Evolutionary conservation across 2,888 invertebrate genomes (phyloP).

Genomic region (Sinelater perroti): DNA sequence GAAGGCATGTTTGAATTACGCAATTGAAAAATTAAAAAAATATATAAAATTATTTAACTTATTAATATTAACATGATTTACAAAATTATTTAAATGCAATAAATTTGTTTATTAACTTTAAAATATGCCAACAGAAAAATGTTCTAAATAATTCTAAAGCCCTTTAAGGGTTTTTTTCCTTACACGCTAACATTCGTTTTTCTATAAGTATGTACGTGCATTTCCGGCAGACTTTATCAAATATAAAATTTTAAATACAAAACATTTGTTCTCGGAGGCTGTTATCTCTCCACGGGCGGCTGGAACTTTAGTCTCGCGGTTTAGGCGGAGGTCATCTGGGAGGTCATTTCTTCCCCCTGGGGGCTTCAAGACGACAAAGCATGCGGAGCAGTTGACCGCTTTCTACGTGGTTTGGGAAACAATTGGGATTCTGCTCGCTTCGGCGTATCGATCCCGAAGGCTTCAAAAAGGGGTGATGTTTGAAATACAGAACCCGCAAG

Average conservation of each 20-base stretch:
- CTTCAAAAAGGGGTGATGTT: slow-evolving; percentile 36
- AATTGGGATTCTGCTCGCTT: slow-evolving; percentile 44
- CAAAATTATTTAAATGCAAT: too few relatives aligned
- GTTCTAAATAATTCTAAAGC: too few relatives aligned
- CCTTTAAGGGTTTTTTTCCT: too few relatives aligned
- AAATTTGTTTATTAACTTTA: too few relatives aligned
- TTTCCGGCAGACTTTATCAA: background rate
- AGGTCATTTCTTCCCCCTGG: slow-evolving; percentile 40
- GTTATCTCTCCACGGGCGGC: slow-evolving; percentile 34
- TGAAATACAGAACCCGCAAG: slow-evolving; percentile 41
- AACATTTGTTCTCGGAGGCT: slow-evolving; percentile 33
- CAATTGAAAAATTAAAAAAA: too few relatives aligned
- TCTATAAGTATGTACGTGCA: too few relatives aligned
- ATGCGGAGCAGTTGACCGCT: slow-evolving; percentile 44
- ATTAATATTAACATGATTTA: too few relatives aligned
- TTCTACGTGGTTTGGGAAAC: slow-evolving; percentile 40
- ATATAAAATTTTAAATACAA: slow-evolving; percentile 28
- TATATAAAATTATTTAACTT: too few relatives aligned
- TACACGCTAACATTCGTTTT: too few relatives aligned
- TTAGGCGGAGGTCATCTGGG: slow-evolving; percentile 38
- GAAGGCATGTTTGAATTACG: too few relatives aligned
- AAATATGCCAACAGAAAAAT: too few relatives aligned
- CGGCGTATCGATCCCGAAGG: slow-evolving; percentile 43
- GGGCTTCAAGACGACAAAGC: slow-evolving; percentile 43
- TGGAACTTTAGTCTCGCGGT: slow-evolving; percentile 40